These are phyloP conservation scores for Agyllia agylla DNA, from an alignment of 2,888 invertebrate species.

Conservation along the genomic window DNA sequence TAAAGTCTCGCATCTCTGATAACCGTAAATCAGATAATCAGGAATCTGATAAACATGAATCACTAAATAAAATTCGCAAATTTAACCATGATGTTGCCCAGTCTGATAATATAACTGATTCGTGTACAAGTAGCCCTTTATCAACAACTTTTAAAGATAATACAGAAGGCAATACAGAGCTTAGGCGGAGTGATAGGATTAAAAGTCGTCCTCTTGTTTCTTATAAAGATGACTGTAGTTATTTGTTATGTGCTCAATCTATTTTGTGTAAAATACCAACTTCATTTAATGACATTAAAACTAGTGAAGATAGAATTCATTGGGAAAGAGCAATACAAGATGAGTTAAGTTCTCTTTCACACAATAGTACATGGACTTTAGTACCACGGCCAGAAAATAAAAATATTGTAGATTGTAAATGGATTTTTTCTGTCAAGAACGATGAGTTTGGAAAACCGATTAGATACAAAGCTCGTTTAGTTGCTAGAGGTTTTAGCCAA, in stretches of 20 bases:
- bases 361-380: conserved; percentile 76
- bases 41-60: not conserved
- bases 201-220: not conserved
- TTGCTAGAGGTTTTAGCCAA: not conserved
- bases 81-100: conserved; percentile 15
- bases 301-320: conserved; percentile 46
- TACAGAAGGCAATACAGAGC: not conserved
- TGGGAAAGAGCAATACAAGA: conserved; percentile 66
- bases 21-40: not conserved
- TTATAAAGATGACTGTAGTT: conserved; percentile 23
- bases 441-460: conserved; percentile 71
- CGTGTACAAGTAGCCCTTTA: not conserved
- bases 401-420: conserved; percentile 75
- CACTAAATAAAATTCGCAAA: not conserved
- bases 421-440: conserved; percentile 74
- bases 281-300: conserved; percentile 61
- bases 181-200: conserved; percentile 7
- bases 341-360: conserved; percentile 72
- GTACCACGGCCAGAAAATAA: conserved; percentile 71
- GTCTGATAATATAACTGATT: not conserved
- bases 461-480: not conserved
- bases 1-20: not conserved
- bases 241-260: conserved; percentile 49
- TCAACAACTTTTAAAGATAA: not conserved
- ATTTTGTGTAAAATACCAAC: conserved; percentile 41